Percentiles rank a stretch among this genome's conserved stretches.
Conservation (phyloP, 2,888 invertebrate genomes). For the Coleophora deauratella region DNA sequence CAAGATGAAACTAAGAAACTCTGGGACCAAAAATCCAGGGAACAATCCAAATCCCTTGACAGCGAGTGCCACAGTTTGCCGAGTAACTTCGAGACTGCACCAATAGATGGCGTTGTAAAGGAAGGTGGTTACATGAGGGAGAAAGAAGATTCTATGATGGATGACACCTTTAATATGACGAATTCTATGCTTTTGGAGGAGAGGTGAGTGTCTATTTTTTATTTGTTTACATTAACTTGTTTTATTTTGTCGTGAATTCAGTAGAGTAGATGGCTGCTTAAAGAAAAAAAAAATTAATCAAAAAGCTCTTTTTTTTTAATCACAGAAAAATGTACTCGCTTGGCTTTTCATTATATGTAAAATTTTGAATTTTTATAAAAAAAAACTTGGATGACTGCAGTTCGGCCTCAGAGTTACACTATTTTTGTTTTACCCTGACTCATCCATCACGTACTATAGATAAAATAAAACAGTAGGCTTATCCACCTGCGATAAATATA, state of each 20-base stretch:
- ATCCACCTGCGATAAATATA: too few relatives aligned
- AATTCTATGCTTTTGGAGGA: slow-evolving; percentile 53
- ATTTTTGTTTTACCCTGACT: too few relatives aligned
- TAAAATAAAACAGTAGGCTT: too few relatives aligned
- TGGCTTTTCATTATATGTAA: too few relatives aligned
- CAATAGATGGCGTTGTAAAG: slow-evolving; percentile 17
- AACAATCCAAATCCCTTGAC: slow-evolving; percentile 40
- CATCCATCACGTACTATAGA: too few relatives aligned
- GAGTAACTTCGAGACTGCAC: slow-evolving; percentile 15
- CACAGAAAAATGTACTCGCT: too few relatives aligned
- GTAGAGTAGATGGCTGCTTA: too few relatives aligned
- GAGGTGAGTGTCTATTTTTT: slow-evolving; percentile 40
- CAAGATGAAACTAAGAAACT: slow-evolving; percentile 92
- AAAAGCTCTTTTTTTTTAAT: too few relatives aligned
- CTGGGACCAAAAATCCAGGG: slow-evolving; percentile 78
- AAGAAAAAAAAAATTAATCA: too few relatives aligned
- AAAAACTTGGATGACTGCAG: too few relatives aligned
- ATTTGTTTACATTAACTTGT: not conserved
- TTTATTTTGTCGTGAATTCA: not conserved
- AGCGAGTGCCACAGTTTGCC: slow-evolving; percentile 31
- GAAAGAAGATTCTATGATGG: slow-evolving; percentile 37
- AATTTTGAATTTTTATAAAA: too few relatives aligned
- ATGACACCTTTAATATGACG: slow-evolving; percentile 44
- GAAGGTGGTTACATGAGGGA: slow-evolving; percentile 8
- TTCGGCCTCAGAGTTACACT: too few relatives aligned